Evolutionary conservation across 1,140 invertebrate genomes (phyloP), one percentile per base, ranked within the genome.

Genomic region (Drosophila nebulosa): DNA sequence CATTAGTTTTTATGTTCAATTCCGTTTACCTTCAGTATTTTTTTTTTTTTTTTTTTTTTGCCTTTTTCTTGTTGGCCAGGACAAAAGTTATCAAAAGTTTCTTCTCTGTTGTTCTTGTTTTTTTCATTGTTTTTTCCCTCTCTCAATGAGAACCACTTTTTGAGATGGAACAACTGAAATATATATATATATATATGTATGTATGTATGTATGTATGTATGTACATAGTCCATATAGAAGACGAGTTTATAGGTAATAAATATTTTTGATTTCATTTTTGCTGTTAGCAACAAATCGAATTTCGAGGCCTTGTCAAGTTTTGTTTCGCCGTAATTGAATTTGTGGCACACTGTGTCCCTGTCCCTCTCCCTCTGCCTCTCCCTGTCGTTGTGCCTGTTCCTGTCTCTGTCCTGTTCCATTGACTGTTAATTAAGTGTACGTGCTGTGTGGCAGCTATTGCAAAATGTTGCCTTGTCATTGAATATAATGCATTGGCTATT

Each of bases 1-100:
- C 81, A 80, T 86, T 86, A 86, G 80, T 84, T 85, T 85, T 85
- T 79, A 84, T 77, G 64, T 73, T 83, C 80, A 50, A 77, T 79
- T 68, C 64, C 61, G 76, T 39, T 79, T 59, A 79, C 80, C 79
- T 84, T 67, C 58, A 30, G 4, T 57, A 72, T 64, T 57, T 68
- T 68, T 36, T 1, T 5, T 16, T 16, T 16, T 1, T 57, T 75
- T 64, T 57, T 72, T 68, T 46, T 1, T 6, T 16, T 18, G n/a
- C 10, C 2, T 35, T 10, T 16, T 16, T 1, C 6, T 6, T 10
- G 18, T 10, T 4, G 14, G 16, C 18, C 1, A 21, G 35, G 59
- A 36, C 46, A 65, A 69, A 79, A 79, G 76, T 77, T 77, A 68
- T 79, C 62, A 83, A 74, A 75, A 70, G 36, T 58, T 26, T 35